These are phyloP conservation scores for Scaptomyza graminum DNA, from an alignment of 1,140 invertebrate genomes.

Conservation along the genomic window DNA sequence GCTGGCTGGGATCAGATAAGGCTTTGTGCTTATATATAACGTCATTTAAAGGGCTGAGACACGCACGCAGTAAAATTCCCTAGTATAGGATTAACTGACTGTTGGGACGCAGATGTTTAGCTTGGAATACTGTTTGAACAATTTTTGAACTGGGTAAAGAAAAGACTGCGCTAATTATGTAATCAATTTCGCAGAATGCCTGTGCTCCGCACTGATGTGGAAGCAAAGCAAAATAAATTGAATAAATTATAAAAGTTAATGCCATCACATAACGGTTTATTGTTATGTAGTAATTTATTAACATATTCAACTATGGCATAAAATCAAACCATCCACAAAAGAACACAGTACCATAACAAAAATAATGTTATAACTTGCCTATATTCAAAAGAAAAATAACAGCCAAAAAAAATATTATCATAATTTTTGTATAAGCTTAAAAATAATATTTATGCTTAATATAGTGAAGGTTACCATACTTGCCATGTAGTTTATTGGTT, in stretches of 20 bases:
- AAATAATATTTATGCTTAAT: too few relatives aligned
- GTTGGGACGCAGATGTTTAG: slow-evolving; percentile 16
- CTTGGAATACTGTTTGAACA: slow-evolving; percentile 32
- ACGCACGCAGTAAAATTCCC: slow-evolving; percentile 8
- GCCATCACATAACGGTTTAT: too few relatives aligned
- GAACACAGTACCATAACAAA: too few relatives aligned
- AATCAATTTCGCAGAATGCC: slow-evolving; percentile 50
- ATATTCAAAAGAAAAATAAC: too few relatives aligned
- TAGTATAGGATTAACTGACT: slow-evolving; percentile 8
- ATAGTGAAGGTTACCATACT: too few relatives aligned
- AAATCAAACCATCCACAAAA: neutral
- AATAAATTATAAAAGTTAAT: neutral
- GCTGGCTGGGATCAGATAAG: neutral
- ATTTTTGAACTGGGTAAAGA: slow-evolving; percentile 6
- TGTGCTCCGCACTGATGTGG: slow-evolving; percentile 1
- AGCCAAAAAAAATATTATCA: too few relatives aligned
- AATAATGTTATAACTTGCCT: too few relatives aligned
- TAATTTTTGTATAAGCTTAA: too few relatives aligned
- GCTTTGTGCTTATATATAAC: slow-evolving; percentile 54
- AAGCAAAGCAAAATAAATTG: slow-evolving; percentile 1
- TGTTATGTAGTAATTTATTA: too few relatives aligned
- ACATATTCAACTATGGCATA: neutral
- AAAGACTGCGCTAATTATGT: slow-evolving; percentile 36
- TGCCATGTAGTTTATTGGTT: too few relatives aligned
- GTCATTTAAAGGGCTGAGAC: slow-evolving; percentile 31